A percentile compares a stretch with the other conserved stretches of the same genome.
These are phyloP conservation scores for Tupaia tana DNA, from an alignment of 2,113 vertebrate genomes.

Conservation along the genomic window DNA sequence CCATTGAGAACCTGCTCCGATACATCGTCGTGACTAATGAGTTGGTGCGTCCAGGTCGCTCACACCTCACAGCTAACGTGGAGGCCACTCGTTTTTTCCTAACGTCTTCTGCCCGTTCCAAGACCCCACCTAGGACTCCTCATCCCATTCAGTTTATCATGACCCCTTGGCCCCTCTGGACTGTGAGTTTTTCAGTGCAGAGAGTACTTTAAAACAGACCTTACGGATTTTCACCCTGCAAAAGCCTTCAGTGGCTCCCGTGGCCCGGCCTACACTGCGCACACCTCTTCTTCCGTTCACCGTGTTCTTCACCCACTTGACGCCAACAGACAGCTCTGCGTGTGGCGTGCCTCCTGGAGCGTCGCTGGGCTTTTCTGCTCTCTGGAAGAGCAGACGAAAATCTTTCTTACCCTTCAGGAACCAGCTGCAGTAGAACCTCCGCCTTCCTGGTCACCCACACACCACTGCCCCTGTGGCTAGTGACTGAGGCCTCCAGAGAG, in stretches of 20 bases:
- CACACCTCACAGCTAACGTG: too few species aligned
- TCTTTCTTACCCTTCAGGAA: background rate
- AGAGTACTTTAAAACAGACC: background rate
- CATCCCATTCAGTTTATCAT: background rate
- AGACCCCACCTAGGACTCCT: background rate
- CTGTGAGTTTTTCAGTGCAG: background rate
- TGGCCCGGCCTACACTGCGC: rapidly evolving
- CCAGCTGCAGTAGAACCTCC: background rate
- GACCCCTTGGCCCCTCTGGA: background rate
- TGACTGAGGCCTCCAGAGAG: background rate
- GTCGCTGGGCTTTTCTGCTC: background rate
- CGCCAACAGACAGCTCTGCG: too few species aligned
- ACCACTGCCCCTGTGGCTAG: rapidly evolving
- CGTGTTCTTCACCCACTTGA: background rate
- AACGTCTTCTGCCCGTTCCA: background rate
- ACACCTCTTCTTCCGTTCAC: background rate
- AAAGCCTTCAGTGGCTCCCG: background rate
- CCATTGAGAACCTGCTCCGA: background rate
- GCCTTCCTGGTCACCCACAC: background rate
- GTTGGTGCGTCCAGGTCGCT: too few species aligned
- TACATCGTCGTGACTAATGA: background rate
- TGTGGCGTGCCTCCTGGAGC: background rate
- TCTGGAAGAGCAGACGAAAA: background rate
- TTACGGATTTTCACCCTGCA: background rate
- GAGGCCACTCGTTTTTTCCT: background rate